Conservation (phyloP, 2,797 vertebrate genomes). For the Intellagama lesueurii region DNA sequence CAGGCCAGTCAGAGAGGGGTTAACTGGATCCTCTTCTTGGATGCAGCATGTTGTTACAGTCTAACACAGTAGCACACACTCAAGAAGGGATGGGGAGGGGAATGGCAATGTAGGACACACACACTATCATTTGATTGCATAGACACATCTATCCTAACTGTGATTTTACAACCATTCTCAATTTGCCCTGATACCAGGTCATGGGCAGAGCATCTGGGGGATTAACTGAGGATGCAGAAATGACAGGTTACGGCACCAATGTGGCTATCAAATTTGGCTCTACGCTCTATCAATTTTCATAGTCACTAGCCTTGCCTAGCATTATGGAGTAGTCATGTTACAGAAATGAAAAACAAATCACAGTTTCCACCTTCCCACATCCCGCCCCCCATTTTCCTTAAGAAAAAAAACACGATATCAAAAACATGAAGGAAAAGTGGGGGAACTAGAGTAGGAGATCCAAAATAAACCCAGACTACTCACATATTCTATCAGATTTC, state of each 20-base stretch:
- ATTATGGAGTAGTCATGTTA: not conserved
- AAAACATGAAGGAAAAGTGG: not conserved
- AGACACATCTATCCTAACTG: not conserved
- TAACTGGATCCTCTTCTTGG: too few relatives aligned
- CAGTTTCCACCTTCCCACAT: not conserved
- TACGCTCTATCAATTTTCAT: not conserved
- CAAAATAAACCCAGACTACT: not conserved
- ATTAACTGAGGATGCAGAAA: not conserved
- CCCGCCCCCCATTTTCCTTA: not conserved
- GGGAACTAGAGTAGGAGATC: not conserved
- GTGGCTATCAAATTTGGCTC: not conserved
- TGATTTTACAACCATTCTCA: not conserved
- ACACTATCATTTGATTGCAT: too few relatives aligned
- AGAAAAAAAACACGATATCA: slow-evolving; percentile 1
- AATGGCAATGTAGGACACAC: too few relatives aligned
- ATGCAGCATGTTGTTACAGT: too few relatives aligned
- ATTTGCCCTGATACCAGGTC: not conserved
- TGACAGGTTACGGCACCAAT: not conserved
- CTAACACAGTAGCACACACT: too few relatives aligned
- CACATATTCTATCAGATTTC: slow-evolving; percentile 7
- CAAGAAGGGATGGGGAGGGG: too few relatives aligned
- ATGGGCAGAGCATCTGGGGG: not conserved
- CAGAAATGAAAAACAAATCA: not conserved
- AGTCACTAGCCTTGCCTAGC: too few relatives aligned
- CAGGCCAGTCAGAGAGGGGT: too few relatives aligned